These are phyloP conservation scores for Callyntrura sp. DNA, from an alignment of 2,888 invertebrate genomes.

Conservation along the genomic window DNA sequence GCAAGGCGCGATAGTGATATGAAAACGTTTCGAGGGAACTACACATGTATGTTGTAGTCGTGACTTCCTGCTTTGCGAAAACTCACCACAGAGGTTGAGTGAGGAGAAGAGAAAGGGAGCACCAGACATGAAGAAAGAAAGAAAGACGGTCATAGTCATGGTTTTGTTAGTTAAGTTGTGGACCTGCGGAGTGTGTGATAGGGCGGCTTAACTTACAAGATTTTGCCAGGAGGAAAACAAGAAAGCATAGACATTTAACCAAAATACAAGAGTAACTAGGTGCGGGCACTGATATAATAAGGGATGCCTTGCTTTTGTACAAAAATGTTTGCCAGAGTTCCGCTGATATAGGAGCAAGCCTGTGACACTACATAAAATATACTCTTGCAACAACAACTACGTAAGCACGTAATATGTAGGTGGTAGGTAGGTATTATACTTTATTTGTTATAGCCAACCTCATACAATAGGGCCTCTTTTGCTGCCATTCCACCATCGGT, in stretches of 20 bases:
- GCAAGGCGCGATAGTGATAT: conserved; percentile 41
- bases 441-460: too few relatives aligned
- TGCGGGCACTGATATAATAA: conserved; percentile 1
- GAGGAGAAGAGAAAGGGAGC: not conserved
- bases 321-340: conserved; percentile 10
- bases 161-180: not conserved
- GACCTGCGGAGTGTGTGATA: conserved; percentile 28
- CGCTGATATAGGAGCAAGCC: not conserved
- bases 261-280: not conserved
- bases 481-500: not conserved
- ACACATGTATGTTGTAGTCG: conserved; percentile 38
- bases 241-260: conserved; percentile 15
- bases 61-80: conserved; percentile 54
- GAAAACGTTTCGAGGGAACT: conserved; percentile 28
- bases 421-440: too few relatives aligned
- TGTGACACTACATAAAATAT: not conserved
- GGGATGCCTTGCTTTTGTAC: not conserved
- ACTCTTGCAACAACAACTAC: not conserved
- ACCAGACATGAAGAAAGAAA: not conserved
- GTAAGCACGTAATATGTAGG: too few relatives aligned
- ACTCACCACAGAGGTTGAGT: conserved; percentile 7
- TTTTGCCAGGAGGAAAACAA: conserved; percentile 46
- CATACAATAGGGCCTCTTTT: not conserved
- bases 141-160: conserved; percentile 27
- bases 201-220: conserved; percentile 44